Evolutionary conservation across 92 coral and sea anemone species (phyloP), one percentile per base, ranked within the genome.

Genomic region (Zoanthus sansibaricus): DNA sequence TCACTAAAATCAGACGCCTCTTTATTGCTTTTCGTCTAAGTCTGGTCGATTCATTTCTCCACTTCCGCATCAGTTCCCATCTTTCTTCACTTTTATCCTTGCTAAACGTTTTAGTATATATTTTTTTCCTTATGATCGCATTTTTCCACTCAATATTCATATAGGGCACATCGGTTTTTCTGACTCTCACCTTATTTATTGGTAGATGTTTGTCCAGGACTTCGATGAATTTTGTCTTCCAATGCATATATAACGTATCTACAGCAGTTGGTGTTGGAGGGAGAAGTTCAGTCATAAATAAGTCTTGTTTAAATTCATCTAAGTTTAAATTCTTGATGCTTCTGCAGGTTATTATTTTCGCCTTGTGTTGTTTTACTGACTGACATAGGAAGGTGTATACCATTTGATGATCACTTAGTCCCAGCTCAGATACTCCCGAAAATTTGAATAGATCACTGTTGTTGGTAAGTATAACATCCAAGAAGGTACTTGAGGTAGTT

Each of bases 101-200:
- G 79, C 64, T 87, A 69, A 74, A 83, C n/a, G 21, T 21, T 31
- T 90, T 86, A 0, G 92, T 88, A 71, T 49, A 80, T 37, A 82
- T 91, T 33, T 91, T 82, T 67, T 76, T 87, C 58, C 74, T 91
- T 47, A 89, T 68, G 5, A 87, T 88, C 20, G 87, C 92, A 21
- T 84, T 51, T 56, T 91, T 91, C 94, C 94, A 88, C 77, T 91
- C 89, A 13, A 75, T 64, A 5, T 86, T 92, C 32, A 90, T 92
- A 55, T 89, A 89, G 5, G 94, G 93, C 7, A 48, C 90, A 69
- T 92, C 94, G 30, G 45, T 78, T 82, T 92, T 88, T 72, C 94
- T 92, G 0, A 92, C 93, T 33, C 80, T 86, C 90, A 92, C 86
- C 78, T 89, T 92, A 64, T 68, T 92, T 4, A 89, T 6, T 55